A percentile compares a stretch with the other conserved stretches of the same genome.
These are phyloP conservation scores for Agapornis canus DNA, from an alignment of 2,797 vertebrate genomes.

Conservation along the genomic window DNA sequence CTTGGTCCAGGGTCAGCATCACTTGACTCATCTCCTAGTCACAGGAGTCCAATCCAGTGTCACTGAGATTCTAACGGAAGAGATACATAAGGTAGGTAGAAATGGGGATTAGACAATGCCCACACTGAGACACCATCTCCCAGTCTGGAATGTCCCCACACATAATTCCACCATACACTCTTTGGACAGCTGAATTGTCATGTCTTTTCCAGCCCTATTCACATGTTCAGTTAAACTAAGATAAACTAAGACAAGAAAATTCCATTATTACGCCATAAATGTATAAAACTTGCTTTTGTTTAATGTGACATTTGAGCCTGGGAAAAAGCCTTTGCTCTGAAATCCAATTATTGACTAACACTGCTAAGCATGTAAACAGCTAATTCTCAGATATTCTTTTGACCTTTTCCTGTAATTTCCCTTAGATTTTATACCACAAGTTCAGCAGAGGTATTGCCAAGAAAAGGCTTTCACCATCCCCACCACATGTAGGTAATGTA, in stretches of 20 bases:
- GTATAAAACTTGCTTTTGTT: background rate
- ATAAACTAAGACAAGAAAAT: background rate
- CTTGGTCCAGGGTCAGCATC: background rate
- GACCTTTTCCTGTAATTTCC: background rate
- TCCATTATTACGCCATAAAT: background rate
- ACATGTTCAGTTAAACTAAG: background rate
- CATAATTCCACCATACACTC: background rate
- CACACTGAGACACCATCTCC: background rate
- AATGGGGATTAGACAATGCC: background rate
- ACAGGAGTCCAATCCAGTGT: background rate
- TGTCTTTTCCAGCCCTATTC: background rate
- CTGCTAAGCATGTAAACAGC: background rate
- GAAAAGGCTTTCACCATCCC: background rate
- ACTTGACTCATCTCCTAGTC: background rate
- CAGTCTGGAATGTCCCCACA: background rate
- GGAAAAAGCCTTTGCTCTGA: background rate
- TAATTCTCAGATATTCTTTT: background rate
- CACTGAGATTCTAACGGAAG: background rate
- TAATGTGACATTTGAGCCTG: background rate
- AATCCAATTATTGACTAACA: constrained; percentile 2
- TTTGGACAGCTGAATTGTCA: background rate
- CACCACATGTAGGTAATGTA: background rate
- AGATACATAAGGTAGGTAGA: background rate
- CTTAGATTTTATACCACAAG: background rate
- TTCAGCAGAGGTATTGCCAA: background rate